These are phyloP conservation scores for Pteromalus puparum DNA, from an alignment of 1,140 invertebrate species.

Conservation along the genomic window DNA sequence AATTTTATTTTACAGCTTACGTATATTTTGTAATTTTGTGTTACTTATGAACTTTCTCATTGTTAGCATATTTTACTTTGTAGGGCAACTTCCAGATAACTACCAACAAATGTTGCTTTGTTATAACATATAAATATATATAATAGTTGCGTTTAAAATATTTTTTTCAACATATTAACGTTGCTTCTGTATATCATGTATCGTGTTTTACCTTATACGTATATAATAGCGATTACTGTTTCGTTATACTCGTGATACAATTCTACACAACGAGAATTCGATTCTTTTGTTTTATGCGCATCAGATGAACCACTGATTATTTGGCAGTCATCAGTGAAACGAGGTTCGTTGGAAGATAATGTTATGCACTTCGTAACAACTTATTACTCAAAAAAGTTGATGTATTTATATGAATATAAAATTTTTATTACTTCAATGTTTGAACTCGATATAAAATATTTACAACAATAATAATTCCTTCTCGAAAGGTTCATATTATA, in stretches of 20 bases:
- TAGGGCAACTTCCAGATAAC: not conserved
- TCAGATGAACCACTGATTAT: constrained; percentile 27
- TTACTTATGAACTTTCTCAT: constrained; percentile 19
- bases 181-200: constrained; percentile 6
- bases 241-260: constrained; percentile 11
- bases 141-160: constrained; percentile 21
- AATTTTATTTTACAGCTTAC: constrained; percentile 31
- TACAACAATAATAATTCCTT: too few species aligned
- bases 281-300: constrained; percentile 5
- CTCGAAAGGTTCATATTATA: too few species aligned
- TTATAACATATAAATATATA: constrained; percentile 39
- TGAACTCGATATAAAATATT: too few species aligned
- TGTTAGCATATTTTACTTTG: constrained; percentile 13
- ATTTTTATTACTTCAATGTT: too few species aligned
- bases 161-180: constrained; percentile 24
- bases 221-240: constrained; percentile 17
- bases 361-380: not conserved
- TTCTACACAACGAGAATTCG: constrained; percentile 19
- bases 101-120: not conserved
- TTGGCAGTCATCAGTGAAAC: constrained; percentile 45
- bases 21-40: not conserved
- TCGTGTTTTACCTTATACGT: constrained; percentile 7
- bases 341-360: not conserved
- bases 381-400: not conserved
- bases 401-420: not conserved